A percentile compares a stretch with the other conserved stretches of the same genome.
phyloP scores from a whole-genome alignment of 2,888 invertebrate species.

The Sipunculus nudus region DNA sequence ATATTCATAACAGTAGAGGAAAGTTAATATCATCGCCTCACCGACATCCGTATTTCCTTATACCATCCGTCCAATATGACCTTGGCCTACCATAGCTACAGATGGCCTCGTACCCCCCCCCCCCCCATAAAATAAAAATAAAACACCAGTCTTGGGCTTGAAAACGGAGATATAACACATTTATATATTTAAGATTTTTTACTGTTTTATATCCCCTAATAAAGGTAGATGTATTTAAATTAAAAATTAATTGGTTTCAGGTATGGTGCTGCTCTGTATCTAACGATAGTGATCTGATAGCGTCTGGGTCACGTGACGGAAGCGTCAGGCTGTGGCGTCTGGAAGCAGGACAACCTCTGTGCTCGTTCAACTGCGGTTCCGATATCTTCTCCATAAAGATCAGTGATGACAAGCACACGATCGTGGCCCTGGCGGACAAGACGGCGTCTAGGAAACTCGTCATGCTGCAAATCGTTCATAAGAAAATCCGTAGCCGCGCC shows the following conservation, averaged over 20 bases:
- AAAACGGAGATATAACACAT: no score
- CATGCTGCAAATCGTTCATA: conserved; percentile 62
- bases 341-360: conserved; percentile 59
- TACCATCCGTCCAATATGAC: no score
- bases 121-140: no score
- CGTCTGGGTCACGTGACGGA: conserved; percentile 64
- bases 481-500: conserved; percentile 27
- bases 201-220: conserved; percentile 3
- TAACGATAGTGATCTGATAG: conserved; percentile 62
- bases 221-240: no score
- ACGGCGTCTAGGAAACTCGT: conserved; percentile 63
- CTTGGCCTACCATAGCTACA: no score
- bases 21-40: no score
- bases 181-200: no score
- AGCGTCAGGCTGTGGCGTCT: conserved; percentile 65
- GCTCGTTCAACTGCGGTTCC: conserved; percentile 62
- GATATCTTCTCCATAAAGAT: conserved; percentile 65
- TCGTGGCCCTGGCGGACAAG: conserved; percentile 66
- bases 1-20: no score
- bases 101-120: no score
- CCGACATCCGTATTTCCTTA: no score
- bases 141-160: no score
- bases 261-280: conserved; percentile 65
- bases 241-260: conserved; percentile 47
- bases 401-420: conserved; percentile 64